Percentiles rank a stretch among this genome's conserved stretches.
Conservation (phyloP, 2,113 vertebrate genomes). For the Bos indicus region DNA sequence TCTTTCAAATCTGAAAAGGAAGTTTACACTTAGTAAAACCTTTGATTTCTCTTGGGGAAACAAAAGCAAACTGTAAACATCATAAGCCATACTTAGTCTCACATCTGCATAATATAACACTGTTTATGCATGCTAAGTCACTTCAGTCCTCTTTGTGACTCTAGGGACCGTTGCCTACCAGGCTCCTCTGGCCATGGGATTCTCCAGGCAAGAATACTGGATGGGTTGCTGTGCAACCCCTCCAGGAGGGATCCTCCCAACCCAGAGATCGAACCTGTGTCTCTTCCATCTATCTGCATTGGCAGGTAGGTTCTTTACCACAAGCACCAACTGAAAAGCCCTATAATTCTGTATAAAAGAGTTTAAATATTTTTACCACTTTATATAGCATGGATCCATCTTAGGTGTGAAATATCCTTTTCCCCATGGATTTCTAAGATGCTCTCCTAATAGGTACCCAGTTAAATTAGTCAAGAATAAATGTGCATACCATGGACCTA, state of each 20-base stretch:
- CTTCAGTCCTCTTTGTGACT: not conserved
- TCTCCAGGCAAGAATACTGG: not conserved
- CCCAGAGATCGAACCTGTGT: not conserved
- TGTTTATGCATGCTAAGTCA: not conserved
- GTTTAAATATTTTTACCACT: not conserved
- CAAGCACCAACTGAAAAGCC: not conserved
- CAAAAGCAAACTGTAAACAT: not conserved
- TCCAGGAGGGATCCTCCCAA: not conserved
- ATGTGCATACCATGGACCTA: not conserved
- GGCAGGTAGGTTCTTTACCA: not conserved
- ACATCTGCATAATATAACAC: not conserved
- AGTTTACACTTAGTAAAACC: not conserved
- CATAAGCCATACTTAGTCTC: not conserved
- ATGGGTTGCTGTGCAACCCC: not conserved
- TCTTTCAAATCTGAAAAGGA: not conserved
- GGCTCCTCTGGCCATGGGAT: not conserved
- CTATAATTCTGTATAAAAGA: not conserved
- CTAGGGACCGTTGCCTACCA: not conserved
- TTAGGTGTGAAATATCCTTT: not conserved
- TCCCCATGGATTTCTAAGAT: not conserved
- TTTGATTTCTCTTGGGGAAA: not conserved
- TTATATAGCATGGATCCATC: not conserved
- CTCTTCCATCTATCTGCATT: not conserved
- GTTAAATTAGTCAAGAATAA: not conserved
- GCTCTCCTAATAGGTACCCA: not conserved